phyloP scores from a whole-genome alignment of 2,113 vertebrate genomes.

The Tragelaphus imberbis region DNA sequence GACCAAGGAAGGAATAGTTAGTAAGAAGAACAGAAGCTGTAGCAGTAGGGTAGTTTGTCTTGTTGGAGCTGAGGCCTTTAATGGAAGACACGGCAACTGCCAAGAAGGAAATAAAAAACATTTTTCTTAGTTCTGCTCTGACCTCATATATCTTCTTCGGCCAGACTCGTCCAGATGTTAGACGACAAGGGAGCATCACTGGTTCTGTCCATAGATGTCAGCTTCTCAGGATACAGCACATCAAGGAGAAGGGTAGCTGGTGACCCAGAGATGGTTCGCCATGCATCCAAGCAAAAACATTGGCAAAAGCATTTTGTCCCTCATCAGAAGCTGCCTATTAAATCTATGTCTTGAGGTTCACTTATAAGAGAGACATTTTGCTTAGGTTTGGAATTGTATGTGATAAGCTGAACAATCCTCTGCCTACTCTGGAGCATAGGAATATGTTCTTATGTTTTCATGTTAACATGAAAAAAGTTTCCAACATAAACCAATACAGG shows the following conservation, averaged over 20 bases:
- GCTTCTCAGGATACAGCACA: neutral
- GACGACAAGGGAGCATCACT: neutral
- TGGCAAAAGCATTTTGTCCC: neutral
- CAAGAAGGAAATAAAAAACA: neutral
- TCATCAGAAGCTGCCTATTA: neutral
- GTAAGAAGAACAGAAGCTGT: too few species aligned
- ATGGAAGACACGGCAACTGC: neutral
- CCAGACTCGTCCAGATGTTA: neutral
- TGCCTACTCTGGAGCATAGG: neutral
- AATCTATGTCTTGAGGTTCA: neutral
- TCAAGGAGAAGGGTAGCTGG: fast-evolving
- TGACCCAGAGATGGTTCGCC: neutral
- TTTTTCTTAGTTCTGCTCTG: neutral
- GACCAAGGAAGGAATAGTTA: neutral
- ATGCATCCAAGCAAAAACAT: neutral
- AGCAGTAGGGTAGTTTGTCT: neutral
- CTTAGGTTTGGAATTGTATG: neutral
- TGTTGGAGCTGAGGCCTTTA: neutral
- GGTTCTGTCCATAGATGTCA: neutral
- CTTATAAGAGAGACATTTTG: neutral
- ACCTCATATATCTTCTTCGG: neutral
- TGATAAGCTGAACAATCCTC: neutral
- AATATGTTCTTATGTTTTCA: neutral
- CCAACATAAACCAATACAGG: neutral
- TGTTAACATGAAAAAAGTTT: neutral